phyloP scores from a whole-genome alignment of 2,113 vertebrate species.

The Equus quagga region DNA sequence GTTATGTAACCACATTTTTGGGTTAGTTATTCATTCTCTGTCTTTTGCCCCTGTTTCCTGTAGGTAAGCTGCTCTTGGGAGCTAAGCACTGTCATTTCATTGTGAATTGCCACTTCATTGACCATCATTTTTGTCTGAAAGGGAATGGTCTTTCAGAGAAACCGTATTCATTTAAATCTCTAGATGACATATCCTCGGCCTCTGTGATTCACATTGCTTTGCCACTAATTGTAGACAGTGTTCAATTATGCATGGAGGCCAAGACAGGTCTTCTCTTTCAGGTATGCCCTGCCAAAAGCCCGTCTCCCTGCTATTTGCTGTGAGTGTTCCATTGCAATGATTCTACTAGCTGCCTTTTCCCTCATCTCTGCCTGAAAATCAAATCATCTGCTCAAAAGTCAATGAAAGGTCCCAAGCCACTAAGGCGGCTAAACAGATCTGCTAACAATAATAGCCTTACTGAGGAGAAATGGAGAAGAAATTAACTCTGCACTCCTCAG shows the following conservation, averaged over 20 bases:
- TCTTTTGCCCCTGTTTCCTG: not conserved
- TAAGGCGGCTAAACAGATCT: conserved; percentile 13
- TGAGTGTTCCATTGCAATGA: not conserved
- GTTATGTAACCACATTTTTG: not conserved
- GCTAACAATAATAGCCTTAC: not conserved
- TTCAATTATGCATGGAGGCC: not conserved
- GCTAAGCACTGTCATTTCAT: conserved; percentile 69
- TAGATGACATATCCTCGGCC: conserved; percentile 72
- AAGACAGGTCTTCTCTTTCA: not conserved
- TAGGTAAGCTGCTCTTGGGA: not conserved
- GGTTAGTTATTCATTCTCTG: not conserved
- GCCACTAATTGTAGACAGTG: conserved; percentile 25
- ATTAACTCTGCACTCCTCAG: not conserved
- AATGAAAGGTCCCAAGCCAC: conserved; percentile 15
- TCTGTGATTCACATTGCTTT: not conserved
- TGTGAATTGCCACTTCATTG: conserved; percentile 57
- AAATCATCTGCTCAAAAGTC: conserved; percentile 45
- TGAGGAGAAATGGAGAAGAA: not conserved
- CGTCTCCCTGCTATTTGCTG: not conserved
- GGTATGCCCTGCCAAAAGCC: not conserved
- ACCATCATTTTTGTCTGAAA: conserved; percentile 73
- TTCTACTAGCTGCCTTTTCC: not conserved
- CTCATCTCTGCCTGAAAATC: not conserved
- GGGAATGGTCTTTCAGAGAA: conserved; percentile 52
- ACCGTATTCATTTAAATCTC: conserved; percentile 39